These are phyloP conservation scores for Drosophila carrolli DNA, from an alignment of 1,140 invertebrate species.

Conservation along the genomic window DNA sequence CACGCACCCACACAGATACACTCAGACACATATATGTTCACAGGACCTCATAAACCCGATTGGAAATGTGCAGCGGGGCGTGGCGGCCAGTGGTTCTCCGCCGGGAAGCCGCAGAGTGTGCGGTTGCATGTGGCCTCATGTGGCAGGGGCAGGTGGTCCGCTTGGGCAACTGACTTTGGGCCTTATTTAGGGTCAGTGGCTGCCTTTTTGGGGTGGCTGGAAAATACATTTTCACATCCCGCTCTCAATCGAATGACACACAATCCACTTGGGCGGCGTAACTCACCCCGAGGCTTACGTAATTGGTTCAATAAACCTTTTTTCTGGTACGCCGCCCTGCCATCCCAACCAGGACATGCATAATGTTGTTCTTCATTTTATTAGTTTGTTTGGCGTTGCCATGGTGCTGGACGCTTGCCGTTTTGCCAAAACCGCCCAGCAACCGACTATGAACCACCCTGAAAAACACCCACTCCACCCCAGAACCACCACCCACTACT, in stretches of 20 bases:
- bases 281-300: slow-evolving; percentile 54
- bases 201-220: slow-evolving; percentile 63
- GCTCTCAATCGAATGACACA: slow-evolving; percentile 57
- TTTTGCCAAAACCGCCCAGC: slow-evolving; percentile 55
- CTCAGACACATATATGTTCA: slow-evolving; percentile 2
- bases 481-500: slow-evolving; percentile 23
- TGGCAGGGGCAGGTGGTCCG: slow-evolving; percentile 51
- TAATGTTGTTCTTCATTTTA: slow-evolving; percentile 48
- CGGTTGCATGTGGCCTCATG: slow-evolving; percentile 61
- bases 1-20: slow-evolving; percentile 32
- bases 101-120: slow-evolving; percentile 74
- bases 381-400: slow-evolving; percentile 73
- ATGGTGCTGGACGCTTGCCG: slow-evolving; percentile 58
- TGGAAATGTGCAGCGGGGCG: slow-evolving; percentile 72
- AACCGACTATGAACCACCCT: slow-evolving; percentile 19
- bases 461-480: slow-evolving; percentile 19
- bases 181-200: slow-evolving; percentile 57
- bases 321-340: slow-evolving; percentile 15
- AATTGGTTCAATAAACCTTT: slow-evolving; percentile 82
- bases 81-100: slow-evolving; percentile 50
- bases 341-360: slow-evolving; percentile 36
- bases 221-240: slow-evolving; percentile 66
- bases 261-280: slow-evolving; percentile 28
- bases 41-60: slow-evolving; percentile 58
- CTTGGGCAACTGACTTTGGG: slow-evolving; percentile 7